Percentiles rank a stretch among this genome's conserved stretches.
phyloP scores from a whole-genome alignment of 37 sponge, comb jelly and placozoan species.

The Oopsacas minuta region DNA sequence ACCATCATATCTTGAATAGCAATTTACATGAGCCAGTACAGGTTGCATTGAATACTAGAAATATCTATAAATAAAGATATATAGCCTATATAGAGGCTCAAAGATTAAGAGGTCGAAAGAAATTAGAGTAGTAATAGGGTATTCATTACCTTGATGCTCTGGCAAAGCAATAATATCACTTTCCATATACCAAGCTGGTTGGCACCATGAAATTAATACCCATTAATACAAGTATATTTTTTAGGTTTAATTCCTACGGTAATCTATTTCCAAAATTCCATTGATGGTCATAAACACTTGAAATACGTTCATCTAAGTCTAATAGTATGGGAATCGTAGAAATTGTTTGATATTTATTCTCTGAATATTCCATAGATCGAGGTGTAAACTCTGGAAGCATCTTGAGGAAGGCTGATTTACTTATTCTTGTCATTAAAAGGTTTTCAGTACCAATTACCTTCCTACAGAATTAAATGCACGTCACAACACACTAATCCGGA shows the following conservation, averaged over 20 bases:
- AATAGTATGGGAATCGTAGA: neutral
- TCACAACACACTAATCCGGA: neutral
- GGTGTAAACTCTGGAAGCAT: neutral
- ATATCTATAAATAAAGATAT: neutral
- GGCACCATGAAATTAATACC: neutral
- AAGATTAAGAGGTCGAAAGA: neutral
- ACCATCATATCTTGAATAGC: neutral
- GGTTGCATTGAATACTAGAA: conserved; percentile 11
- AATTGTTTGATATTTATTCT: neutral
- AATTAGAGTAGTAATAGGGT: neutral
- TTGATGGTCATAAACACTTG: conserved; percentile 3
- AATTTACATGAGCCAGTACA: neutral
- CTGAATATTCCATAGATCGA: neutral
- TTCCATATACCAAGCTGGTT: neutral
- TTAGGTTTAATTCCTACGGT: neutral
- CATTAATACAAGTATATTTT: neutral
- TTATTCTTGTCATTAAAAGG: neutral
- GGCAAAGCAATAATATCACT: conserved; percentile 12
- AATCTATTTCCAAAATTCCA: neutral
- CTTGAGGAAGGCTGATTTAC: neutral
- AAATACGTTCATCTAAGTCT: neutral
- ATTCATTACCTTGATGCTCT: neutral
- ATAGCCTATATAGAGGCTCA: too few relatives aligned
- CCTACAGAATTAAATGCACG: conserved; percentile 3
- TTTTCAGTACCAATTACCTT: conserved; percentile 5